Base-by-base conservation (phyloP, 2,888 invertebrate genomes). In the Vanessa cardui region DNA sequence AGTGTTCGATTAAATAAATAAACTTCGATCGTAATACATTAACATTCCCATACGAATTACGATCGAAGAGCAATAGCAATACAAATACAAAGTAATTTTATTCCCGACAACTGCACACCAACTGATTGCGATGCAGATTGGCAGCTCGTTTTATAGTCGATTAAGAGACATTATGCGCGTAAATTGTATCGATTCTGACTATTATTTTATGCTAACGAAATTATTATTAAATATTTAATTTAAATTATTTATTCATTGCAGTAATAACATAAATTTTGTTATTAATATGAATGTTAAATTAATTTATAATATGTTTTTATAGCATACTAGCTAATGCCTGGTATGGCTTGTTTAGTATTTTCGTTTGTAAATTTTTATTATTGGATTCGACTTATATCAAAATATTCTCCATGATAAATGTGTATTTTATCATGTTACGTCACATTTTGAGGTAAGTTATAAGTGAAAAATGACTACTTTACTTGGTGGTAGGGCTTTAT, bases 81-180 rank as follows among this genome's bases (percentile, higher is more conserved):
- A 52, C 16, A 16, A 47, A 47, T 18, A 47, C 54, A 54, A 54
- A 54, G 54, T 54, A 54, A 33, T 54, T 54, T 31, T 54, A 54
- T 54, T 58, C n/a, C 47, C 39, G 58, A 18, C 49, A 47, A 31
- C 47, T 49, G 21, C 47, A 44, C 58, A 49, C 20, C n/a, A 39
- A 65, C 49, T 52, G 26, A 65, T 65, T 65, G 52, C 47, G 58
- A 65, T 54, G 65, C 52, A 65, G 52, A 60, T 65, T 54, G 52
- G 60, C 65, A 60, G 52, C 54, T 60, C 39, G 15, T 18, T 49
- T 49, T 49, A 15, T 49, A 61, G 46, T 60, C 46, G 46, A 45
- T 59, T 60, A 54, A 54, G 52, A 26, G 26, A 26, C 52, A 52
- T 16, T 21, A 50, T 15, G 20, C 5, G 6, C 50, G 54, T 31